Conservation (phyloP, 2,797 vertebrate species). For the Coranthus polyacanthus region DNA sequence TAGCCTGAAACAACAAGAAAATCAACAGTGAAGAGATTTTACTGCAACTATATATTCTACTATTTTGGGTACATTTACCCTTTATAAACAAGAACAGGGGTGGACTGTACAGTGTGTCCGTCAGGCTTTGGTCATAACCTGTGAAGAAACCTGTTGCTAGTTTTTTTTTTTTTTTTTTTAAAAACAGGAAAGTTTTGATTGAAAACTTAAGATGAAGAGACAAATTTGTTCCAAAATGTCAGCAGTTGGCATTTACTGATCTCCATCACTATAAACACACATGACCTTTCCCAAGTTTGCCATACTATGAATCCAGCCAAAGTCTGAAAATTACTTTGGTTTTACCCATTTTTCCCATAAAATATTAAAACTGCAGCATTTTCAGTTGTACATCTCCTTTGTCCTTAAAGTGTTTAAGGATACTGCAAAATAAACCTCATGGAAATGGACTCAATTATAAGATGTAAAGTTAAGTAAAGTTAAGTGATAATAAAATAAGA, state of each 20-base stretch:
- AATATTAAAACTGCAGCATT: no score
- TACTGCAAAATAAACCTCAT: no score
- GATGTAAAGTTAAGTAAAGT: no score
- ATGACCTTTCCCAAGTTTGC: constrained; percentile 58
- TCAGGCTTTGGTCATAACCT: background rate
- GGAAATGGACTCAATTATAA: no score
- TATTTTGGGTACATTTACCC: background rate
- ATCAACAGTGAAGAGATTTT: background rate
- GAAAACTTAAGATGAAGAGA: constrained; percentile 46
- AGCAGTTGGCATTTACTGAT: constrained; percentile 62
- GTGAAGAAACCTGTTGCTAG: constrained; percentile 17
- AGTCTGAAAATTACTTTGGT: constrained; percentile 27
- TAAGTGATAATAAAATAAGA: no score
- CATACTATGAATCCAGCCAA: constrained; percentile 20
- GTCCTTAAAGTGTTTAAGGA: no score
- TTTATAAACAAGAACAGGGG: background rate
- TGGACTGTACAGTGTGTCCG: background rate
- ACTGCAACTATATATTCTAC: background rate
- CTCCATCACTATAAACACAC: constrained; percentile 43
- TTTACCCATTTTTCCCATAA: no score
- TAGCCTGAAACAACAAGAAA: constrained; percentile 84
- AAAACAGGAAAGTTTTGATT: constrained; percentile 29
- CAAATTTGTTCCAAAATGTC: constrained; percentile 56
- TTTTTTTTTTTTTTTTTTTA: no score
- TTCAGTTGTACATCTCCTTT: no score